Percentiles rank a stretch among this genome's conserved stretches.
Evolutionary conservation across 92 coral and sea anemone genomes (phyloP).

Genomic region (Actinostola sp.): DNA sequence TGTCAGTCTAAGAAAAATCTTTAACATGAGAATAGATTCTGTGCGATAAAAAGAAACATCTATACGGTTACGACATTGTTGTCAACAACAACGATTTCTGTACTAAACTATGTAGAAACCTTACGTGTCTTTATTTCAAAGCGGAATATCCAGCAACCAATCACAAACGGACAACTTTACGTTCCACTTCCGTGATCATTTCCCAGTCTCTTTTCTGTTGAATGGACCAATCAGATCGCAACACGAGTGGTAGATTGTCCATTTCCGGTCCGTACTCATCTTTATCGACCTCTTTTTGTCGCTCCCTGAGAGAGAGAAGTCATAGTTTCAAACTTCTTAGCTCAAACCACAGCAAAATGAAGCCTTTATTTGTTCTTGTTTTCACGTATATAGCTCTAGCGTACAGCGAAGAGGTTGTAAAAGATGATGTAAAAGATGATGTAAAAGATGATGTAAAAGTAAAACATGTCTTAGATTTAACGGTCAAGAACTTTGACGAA

Average conservation of each 20-base stretch:
- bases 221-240: conserved; percentile 78
- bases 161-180: conserved; percentile 37
- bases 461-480: conserved; percentile 86
- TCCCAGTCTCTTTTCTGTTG: conserved; percentile 31
- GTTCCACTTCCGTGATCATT: conserved; percentile 68
- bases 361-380: conserved; percentile 69
- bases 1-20: no score
- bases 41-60: no score
- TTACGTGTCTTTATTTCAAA: no score
- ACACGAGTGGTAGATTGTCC: conserved; percentile 75
- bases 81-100: no score
- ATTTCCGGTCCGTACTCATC: conserved; percentile 78
- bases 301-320: conserved; percentile 57
- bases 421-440: no score
- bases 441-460: no score
- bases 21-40: no score
- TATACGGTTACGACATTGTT: no score
- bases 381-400: conserved; percentile 66
- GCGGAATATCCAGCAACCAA: no score
- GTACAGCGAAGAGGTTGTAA: conserved; percentile 76
- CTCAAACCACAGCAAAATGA: conserved; percentile 73
- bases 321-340: conserved; percentile 25
- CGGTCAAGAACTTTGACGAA: conserved; percentile 82
- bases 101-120: no score
- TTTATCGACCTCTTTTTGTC: conserved; percentile 67